Evolutionary conservation across 1,140 invertebrate species (phyloP), one percentile per base, ranked within the genome.

Genomic region (Drosophila subobscura): DNA sequence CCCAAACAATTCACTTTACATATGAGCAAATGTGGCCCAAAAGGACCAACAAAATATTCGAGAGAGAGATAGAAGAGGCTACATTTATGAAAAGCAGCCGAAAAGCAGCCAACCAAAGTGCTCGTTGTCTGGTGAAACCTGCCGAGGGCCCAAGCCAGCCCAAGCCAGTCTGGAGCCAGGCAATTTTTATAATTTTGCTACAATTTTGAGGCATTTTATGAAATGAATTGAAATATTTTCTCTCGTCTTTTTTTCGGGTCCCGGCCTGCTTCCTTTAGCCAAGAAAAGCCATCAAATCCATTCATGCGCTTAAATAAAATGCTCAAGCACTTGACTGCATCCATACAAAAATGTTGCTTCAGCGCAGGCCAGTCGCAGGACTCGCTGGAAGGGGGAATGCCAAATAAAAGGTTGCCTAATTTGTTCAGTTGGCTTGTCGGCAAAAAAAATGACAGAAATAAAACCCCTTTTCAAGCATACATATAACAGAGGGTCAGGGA

Each of bases 281-380:
- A 86, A 83, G 86, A 72, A 81, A 86, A 86, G 71, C 75, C 80
- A 77, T 90, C 75, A 88, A 85, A 85, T 79, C 83, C 84, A 85
- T 90, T 89, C 89, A 81, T 90, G 80, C 80, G 89, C 89, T 90
- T 90, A 90, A 90, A 90, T 90, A 90, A 90, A 90, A 90, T 90
- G 89, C 89, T 90, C 89, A 77, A 89, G 84, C 89, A 90, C 89
- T 90, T 90, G 89, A 90, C 89, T 90, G 89, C 89, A 89, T 90
- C 89, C 89, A 90, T 89, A 79, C 67, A 85, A 77, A 90, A 79
- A 77, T 79, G 60, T 52, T 86, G 61, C 42, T 37, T 12, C 10
- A 12, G 67, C 41, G 42, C 46, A 78, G 42, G 44, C 75, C 40
- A 72, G 60, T 64, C 58, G 16, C 47, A 25, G 27, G 47, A 61